Conservation (phyloP, 1,140 invertebrate species). For the Drosophila ogumai region DNA sequence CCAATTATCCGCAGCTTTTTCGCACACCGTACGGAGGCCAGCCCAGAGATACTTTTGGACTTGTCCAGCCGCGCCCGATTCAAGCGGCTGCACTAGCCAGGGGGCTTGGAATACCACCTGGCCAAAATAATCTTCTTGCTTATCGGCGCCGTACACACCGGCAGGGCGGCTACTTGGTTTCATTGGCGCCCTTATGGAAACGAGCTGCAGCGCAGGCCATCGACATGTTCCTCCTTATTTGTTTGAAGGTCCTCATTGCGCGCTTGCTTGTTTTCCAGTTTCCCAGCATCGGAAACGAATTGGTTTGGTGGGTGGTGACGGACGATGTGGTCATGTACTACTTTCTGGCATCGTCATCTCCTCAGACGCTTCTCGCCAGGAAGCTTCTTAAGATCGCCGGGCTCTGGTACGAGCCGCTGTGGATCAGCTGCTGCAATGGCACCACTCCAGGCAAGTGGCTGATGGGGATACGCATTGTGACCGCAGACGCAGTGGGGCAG, state of each 20-base stretch:
- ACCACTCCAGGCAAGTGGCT: slow-evolving; percentile 95
- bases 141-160: slow-evolving; percentile 69
- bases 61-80: not conserved
- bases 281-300: slow-evolving; percentile 85
- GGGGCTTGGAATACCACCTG: not conserved
- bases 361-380: slow-evolving; percentile 71
- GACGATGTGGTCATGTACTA: slow-evolving; percentile 71
- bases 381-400: slow-evolving; percentile 71
- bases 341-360: slow-evolving; percentile 57
- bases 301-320: slow-evolving; percentile 62
- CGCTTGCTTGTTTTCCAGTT: slow-evolving; percentile 92
- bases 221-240: slow-evolving; percentile 93
- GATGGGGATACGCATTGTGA: slow-evolving; percentile 92
- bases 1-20: slow-evolving; percentile 85
- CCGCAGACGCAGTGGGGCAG: slow-evolving; percentile 89
- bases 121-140: slow-evolving; percentile 32
- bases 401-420: slow-evolving; percentile 78
- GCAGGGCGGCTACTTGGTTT: slow-evolving; percentile 88
- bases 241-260: slow-evolving; percentile 92
- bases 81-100: not conserved
- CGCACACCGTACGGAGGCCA: slow-evolving; percentile 42
- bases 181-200: slow-evolving; percentile 94
- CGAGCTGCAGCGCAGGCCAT: slow-evolving; percentile 93
- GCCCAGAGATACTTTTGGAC: not conserved
- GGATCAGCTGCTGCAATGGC: slow-evolving; percentile 88